These are phyloP conservation scores for Lytechinus pictus DNA, from an alignment of 35 echinoderm and acorn worm genomes.

Conservation along the genomic window DNA sequence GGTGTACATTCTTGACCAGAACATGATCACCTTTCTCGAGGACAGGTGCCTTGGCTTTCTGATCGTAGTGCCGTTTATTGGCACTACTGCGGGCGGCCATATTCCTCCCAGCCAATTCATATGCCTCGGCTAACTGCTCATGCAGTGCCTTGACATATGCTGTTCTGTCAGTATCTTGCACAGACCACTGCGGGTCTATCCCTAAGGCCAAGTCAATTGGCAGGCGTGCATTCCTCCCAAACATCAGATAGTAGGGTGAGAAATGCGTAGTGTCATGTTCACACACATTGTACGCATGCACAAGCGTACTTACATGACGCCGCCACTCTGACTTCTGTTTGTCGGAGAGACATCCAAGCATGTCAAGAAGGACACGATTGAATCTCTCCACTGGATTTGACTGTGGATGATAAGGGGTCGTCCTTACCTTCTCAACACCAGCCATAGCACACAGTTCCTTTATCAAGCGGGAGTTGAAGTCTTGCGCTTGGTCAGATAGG, in stretches of 20 bases:
- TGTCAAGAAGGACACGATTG: conserved; percentile 50
- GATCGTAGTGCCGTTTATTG: conserved; percentile 39
- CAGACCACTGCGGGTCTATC: conserved; percentile 17
- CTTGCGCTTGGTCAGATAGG: too few species aligned
- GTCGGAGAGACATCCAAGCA: conserved; percentile 36
- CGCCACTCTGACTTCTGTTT: conserved; percentile 41
- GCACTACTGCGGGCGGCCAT: background rate
- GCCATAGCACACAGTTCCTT: too few species aligned
- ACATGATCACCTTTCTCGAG: conserved; percentile 32
- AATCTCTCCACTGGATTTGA: conserved; percentile 59
- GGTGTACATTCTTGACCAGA: conserved; percentile 47
- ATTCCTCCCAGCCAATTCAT: background rate
- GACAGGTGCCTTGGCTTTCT: background rate
- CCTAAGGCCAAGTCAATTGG: conserved; percentile 42
- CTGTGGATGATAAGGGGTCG: conserved; percentile 68
- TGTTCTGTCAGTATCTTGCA: background rate
- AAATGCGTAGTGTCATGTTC: conserved; percentile 54
- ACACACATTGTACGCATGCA: conserved; percentile 55
- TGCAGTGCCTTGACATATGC: background rate
- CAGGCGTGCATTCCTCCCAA: conserved; percentile 41
- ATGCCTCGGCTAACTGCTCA: background rate
- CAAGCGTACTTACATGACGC: background rate
- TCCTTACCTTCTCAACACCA: too few species aligned
- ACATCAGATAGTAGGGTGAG: conserved; percentile 60
- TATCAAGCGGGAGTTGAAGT: too few species aligned